Base-by-base conservation (phyloP, 2,888 invertebrate species). In the Nysson spinosus region DNA sequence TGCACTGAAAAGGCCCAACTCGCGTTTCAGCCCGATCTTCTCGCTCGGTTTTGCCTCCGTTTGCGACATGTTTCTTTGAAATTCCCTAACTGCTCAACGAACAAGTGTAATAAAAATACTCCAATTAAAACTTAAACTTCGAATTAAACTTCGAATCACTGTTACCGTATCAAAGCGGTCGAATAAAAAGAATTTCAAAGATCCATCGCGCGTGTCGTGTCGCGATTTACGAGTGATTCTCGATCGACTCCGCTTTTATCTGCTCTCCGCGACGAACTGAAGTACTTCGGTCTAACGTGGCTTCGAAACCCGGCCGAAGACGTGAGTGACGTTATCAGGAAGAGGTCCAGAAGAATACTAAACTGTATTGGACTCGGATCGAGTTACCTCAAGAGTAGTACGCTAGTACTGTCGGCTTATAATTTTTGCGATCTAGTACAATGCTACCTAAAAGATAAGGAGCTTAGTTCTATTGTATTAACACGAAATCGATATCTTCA, bases 1-100 rank as follows among this genome's bases (percentile, higher is more conserved):
- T 4, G 95, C 96, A 43, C 95, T 94, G 82, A 94, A 91, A 1
- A 96, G 89, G 0, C 95, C 95, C 43, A 96, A 88, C 84, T 93
- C 93, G 72, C 94, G 88, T 85, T 93, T 92, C 69, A 95, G 90
- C 74, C 91, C 91, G 7, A 93, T 89, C 52, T 74, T 82, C 17
- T 43, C 72, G 40, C 20, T 60, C 35, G 44, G 42, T 11, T 60
- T 58, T 22, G 47, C 50, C 12, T 54, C 55, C 19, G 37, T 43
- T 14, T 44, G 17, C n/a, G 30, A 35, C 73, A 72, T 75, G 62
- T 61, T 60, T n/a, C n/a, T n/a, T n/a, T n/a, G n/a, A n/a, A n/a
- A n/a, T n/a, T n/a, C n/a, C n/a, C n/a, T n/a, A n/a, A n/a, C n/a
- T n/a, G n/a, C n/a, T n/a, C n/a, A n/a, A n/a, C n/a, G n/a, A n/a